Conservation (phyloP, 2,888 invertebrate species). For the Sinopyrophorus schimmeli region DNA sequence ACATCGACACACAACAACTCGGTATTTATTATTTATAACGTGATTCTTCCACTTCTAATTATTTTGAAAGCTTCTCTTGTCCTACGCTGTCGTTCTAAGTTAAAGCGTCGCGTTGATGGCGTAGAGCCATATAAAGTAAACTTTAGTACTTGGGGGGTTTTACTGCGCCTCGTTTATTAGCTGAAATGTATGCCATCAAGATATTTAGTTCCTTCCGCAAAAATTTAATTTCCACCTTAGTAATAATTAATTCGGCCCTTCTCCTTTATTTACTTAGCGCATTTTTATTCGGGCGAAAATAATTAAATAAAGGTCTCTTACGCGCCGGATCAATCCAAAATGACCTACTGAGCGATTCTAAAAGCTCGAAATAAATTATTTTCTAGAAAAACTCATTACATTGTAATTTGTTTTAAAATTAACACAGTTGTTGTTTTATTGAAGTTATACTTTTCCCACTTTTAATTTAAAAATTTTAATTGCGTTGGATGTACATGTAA, state of each 20-base stretch:
- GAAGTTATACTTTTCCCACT: no score
- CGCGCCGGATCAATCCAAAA: no score
- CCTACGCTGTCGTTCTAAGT: constrained; percentile 30
- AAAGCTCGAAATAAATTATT: no score
- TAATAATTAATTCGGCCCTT: not conserved
- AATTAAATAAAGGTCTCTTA: no score
- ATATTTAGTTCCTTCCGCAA: constrained; percentile 3
- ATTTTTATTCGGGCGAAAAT: no score
- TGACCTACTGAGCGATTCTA: no score
- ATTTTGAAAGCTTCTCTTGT: constrained; percentile 42
- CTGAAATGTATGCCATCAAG: constrained; percentile 17
- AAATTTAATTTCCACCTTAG: no score
- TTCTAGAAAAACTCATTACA: no score
- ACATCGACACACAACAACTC: constrained; percentile 34
- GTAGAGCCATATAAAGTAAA: constrained; percentile 28
- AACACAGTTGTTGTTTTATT: no score
- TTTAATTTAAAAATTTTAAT: no score
- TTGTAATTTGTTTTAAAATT: no score
- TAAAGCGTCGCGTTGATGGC: constrained; percentile 31
- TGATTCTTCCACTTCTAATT: constrained; percentile 40
- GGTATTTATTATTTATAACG: constrained; percentile 42
- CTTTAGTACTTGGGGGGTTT: constrained; percentile 27
- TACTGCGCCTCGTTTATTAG: constrained; percentile 26
- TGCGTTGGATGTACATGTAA: no score
- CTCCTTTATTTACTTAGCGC: not conserved